Evolutionary conservation across 2,888 invertebrate species (phyloP), one percentile per base, ranked within the genome.

Genomic region (Ophioninae sp.): DNA sequence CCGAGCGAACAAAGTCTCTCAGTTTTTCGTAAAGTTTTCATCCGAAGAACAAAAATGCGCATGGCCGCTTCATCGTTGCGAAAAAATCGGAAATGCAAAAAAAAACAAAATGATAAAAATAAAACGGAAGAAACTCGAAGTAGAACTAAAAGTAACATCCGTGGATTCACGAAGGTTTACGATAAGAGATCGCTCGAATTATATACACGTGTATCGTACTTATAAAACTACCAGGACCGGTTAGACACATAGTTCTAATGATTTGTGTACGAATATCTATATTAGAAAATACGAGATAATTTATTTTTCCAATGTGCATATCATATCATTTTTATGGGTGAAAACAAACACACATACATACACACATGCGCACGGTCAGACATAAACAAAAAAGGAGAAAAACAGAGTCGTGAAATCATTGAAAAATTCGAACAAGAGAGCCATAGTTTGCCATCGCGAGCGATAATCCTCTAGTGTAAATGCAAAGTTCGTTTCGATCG

Each of bases 251-350:
- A 91, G 90, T 90, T 90, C 89, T 89, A 89, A 90, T 88, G 85
- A 90, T 91, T 91, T 91, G 89, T 88, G 88, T 90, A 89, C 89
- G 90, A 88, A 90, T 91, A 78, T 91, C 90, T 91, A 91, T 91
- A 92, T 90, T 90, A 91, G 89, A 90, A 88, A 90, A 90, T 90
- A 91, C 89, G 89, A 90, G 89, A 88, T 91, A 92, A 92, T 92
- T 92, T 93, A 93, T 93, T 92, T 93, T 93, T 93, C 90, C 92
- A 92, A 92, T 89, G 91, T 92, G 93, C 93, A 92, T 92, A 92
- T 92, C 93, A 93, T 93, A 92, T 93, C 93, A 92, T 93, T 93
- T 93, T 93, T 93, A 92, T 89, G 88, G 89, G 86, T 67, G 65
- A 69, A 81, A 79, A 73, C 70, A 56, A 39, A 62, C 64, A 81